Conservation (phyloP, 2,888 invertebrate species). For the Hypomecis atomaria region DNA sequence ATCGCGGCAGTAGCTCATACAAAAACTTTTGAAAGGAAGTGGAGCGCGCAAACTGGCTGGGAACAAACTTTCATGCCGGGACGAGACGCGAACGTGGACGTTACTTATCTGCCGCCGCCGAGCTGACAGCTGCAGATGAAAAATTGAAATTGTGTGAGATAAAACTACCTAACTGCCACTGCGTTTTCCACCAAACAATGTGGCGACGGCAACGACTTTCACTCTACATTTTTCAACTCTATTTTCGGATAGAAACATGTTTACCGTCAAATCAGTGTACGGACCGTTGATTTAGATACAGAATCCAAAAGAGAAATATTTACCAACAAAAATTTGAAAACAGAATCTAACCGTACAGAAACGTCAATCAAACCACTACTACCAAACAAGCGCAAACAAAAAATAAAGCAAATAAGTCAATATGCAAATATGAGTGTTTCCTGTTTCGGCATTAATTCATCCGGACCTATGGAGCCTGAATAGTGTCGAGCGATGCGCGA, state of each 20-base stretch:
- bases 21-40: constrained; percentile 82
- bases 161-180: constrained; percentile 81
- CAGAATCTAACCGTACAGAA: constrained; percentile 11
- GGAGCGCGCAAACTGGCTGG: constrained; percentile 79
- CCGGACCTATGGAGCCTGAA: constrained; percentile 64
- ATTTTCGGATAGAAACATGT: constrained; percentile 35
- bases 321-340: background rate
- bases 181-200: constrained; percentile 74
- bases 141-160: constrained; percentile 85
- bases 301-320: background rate
- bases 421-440: constrained; percentile 70
- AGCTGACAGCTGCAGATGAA: constrained; percentile 84
- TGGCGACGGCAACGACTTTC: constrained; percentile 58
- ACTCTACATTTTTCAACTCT: constrained; percentile 43
- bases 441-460: constrained; percentile 69
- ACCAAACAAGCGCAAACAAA: constrained; percentile 41
- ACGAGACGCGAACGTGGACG: constrained; percentile 73
- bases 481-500: constrained; percentile 66
- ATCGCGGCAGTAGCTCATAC: constrained; percentile 70
- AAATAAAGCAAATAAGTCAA: constrained; percentile 57
- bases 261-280: background rate
- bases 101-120: constrained; percentile 81
- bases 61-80: constrained; percentile 78
- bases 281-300: constrained; percentile 3
- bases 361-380: constrained; percentile 33